These are phyloP conservation scores for Paracyclopina nana DNA, from an alignment of 1,140 invertebrate species.

Conservation along the genomic window DNA sequence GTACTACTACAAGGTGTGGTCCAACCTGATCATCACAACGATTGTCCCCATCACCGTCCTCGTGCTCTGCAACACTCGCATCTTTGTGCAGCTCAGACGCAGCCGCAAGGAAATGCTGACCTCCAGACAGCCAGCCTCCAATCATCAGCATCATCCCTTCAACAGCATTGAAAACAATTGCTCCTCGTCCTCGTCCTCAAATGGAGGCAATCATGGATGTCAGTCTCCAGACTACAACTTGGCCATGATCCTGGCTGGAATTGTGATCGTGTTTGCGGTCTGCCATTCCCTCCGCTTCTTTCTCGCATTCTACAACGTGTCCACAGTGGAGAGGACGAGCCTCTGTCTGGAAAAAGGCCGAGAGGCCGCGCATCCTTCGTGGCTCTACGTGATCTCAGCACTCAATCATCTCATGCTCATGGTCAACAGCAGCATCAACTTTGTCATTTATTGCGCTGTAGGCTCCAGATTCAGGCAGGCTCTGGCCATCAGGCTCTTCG, in stretches of 20 bases:
- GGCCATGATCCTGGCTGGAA: conserved; percentile 8
- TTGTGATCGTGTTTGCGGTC: conserved; percentile 9
- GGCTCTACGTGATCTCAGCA: conserved; percentile 5
- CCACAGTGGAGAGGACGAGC: background rate
- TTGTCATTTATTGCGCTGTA: conserved; percentile 6
- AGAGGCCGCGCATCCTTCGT: background rate
- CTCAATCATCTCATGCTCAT: conserved; percentile 10
- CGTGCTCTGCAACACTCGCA: conserved; percentile 7
- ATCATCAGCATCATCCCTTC: no score
- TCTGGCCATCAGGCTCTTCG: background rate
- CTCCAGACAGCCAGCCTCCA: background rate
- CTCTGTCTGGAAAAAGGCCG: background rate
- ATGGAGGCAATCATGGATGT: no score
- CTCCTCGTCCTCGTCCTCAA: no score
- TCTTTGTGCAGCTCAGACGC: background rate
- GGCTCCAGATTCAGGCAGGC: conserved; percentile 4
- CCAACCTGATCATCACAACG: conserved; percentile 11
- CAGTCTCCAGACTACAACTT: background rate
- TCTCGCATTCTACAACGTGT: conserved; percentile 8
- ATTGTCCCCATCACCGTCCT: conserved; percentile 5
- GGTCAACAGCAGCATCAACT: conserved; percentile 5
- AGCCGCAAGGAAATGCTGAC: background rate
- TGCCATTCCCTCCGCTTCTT: conserved; percentile 9
- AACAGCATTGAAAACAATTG: no score
- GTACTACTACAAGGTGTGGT: conserved; percentile 14